Evolutionary conservation across 2,113 vertebrate species (phyloP).

Genomic region (Ochotona curzoniae): DNA sequence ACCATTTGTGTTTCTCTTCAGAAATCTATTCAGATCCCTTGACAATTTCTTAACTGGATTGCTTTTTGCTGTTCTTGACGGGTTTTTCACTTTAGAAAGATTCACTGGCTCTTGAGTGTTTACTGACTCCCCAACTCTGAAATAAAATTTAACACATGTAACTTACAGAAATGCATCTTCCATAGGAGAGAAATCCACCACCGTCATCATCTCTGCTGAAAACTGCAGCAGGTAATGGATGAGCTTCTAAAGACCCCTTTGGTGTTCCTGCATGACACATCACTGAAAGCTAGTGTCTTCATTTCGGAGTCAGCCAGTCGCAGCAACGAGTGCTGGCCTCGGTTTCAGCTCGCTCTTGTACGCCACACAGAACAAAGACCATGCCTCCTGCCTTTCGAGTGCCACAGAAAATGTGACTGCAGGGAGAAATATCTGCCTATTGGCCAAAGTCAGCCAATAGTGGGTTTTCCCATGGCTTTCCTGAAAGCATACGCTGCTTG

Average conservation of each 20-base stretch:
- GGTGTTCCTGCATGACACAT: background rate
- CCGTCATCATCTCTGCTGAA: conserved; percentile 20
- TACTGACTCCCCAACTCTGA: background rate
- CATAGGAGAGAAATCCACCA: background rate
- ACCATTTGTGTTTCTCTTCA: too few relatives aligned
- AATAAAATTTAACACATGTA: background rate
- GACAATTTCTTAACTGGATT: too few relatives aligned
- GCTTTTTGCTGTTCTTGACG: too few relatives aligned
- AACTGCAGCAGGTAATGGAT: background rate
- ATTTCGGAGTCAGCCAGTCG: background rate
- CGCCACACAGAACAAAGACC: background rate
- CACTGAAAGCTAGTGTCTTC: background rate
- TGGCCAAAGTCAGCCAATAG: background rate
- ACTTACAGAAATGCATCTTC: conserved; percentile 23
- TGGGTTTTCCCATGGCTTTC: background rate
- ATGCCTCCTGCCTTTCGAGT: background rate
- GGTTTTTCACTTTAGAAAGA: conserved; percentile 21
- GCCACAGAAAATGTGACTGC: background rate
- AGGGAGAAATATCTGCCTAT: background rate
- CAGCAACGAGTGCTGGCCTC: background rate
- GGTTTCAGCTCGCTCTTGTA: background rate
- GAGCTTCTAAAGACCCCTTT: background rate
- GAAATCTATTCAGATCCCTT: too few relatives aligned
- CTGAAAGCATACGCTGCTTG: background rate
- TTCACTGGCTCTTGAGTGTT: background rate